Base-by-base conservation (phyloP, 2,888 invertebrate species). In the Acronicta aceris region DNA sequence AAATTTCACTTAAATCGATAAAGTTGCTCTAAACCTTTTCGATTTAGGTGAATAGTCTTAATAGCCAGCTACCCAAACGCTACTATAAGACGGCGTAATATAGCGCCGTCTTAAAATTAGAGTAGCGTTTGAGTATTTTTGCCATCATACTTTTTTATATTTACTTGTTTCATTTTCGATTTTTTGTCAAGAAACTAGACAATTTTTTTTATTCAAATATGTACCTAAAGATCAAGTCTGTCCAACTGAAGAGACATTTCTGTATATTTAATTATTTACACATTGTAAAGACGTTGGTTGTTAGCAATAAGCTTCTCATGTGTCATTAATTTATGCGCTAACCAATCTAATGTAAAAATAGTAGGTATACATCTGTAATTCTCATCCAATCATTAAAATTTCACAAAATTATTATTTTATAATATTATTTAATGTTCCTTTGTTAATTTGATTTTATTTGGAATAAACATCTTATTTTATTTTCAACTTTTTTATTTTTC, bases 371-470 rank as follows among this genome's bases (percentile, higher is more conserved):
- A 48, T 70, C 15, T 10, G 45, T 46, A 63, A 61, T 59, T 63
- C 40, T 78, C 65, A 68, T 60, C 43, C 50, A 56, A 45, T 70
- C 63, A 58, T 67, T 41, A 63, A 70, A 63, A 57, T 62, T 59
- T 69, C 62, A 56, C 66, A 69, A 65, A 65, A 63, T 53, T 65
- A 59, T 68, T 38, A 38, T 38, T 38, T 49, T 65, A 48, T 60
- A 50, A 48, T 40, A 56, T 47, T 57, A 62, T 60, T 73, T 66
- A 54, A 70, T 68, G 64, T 73, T 69, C 53, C 61, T 71, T 75
- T 79, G 77, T 81, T 82, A 69, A 66, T 76, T 74, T 78, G 36
- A 69, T 76, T 77, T 79, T 76, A 82, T 78, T 81, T 73, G 53
- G 52, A 79, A 79, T 79, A 79, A 79, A 79, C 7, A 63, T 66